A percentile compares a stretch with the other conserved stretches of the same genome.
These are phyloP conservation scores for Ciconia maguari DNA, from an alignment of 2,113 vertebrate genomes.

Conservation along the genomic window DNA sequence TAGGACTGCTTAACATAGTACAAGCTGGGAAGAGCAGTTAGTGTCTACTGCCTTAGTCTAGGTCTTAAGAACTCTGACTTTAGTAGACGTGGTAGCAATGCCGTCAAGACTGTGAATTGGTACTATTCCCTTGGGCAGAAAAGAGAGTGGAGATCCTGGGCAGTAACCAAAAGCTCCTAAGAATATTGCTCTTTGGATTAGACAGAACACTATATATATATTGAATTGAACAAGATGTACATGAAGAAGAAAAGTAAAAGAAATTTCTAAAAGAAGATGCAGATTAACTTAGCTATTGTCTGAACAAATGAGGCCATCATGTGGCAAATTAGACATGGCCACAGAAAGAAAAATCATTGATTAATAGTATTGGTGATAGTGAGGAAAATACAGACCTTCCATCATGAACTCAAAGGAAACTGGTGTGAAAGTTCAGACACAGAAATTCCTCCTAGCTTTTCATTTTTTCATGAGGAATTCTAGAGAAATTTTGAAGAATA, in stretches of 20 bases:
- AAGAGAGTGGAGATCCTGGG: background rate
- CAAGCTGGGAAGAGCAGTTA: background rate
- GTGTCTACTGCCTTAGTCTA: background rate
- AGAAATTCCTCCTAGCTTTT: background rate
- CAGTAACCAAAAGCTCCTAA: background rate
- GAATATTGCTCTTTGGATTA: background rate
- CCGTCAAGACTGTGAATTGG: background rate
- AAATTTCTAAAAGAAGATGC: background rate
- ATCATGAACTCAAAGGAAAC: background rate
- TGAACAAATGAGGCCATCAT: conserved; percentile 25
- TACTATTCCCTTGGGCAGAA: background rate
- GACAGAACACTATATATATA: background rate
- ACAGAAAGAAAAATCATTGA: background rate
- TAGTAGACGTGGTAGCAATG: background rate
- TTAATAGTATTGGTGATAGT: background rate
- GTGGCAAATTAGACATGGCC: conserved; percentile 9
- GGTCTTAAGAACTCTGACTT: background rate
- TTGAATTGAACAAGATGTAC: background rate
- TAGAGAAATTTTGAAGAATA: background rate
- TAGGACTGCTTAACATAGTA: background rate
- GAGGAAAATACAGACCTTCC: background rate
- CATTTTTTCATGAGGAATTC: background rate
- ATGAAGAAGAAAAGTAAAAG: background rate
- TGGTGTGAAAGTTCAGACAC: background rate
- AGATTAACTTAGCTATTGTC: background rate